These are phyloP conservation scores for Ptychochromis oligacanthus DNA, from an alignment of 2,113 vertebrate species.

Conservation along the genomic window DNA sequence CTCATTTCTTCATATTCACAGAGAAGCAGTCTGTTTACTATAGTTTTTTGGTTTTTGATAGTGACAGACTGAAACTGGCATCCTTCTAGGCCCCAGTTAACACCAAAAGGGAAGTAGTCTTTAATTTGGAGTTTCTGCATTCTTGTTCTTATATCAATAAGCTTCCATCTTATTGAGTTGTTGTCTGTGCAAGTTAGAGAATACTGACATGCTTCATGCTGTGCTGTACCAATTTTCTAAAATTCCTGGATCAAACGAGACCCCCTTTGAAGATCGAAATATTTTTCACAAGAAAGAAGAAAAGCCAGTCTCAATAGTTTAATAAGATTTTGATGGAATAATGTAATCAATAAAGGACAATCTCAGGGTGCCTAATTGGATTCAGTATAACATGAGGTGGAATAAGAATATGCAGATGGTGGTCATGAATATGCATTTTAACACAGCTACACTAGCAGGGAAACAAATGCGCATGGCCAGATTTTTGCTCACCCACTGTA, in stretches of 20 bases:
- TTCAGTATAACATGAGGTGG: neutral
- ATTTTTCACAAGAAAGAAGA: conserved; percentile 17
- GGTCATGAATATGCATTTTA: neutral
- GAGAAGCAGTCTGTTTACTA: neutral
- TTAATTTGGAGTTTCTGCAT: conserved; percentile 4
- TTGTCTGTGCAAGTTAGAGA: neutral
- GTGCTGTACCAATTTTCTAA: conserved; percentile 1
- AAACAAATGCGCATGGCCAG: neutral
- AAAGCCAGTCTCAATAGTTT: neutral
- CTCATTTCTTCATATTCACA: neutral
- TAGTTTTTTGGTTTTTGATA: neutral
- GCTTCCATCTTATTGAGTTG: neutral
- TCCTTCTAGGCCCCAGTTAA: neutral
- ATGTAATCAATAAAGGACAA: neutral
- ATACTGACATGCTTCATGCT: neutral
- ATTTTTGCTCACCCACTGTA: neutral
- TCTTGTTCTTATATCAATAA: conserved; percentile 7
- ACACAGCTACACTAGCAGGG: neutral
- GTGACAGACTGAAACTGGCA: neutral
- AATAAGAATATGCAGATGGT: conserved; percentile 10
- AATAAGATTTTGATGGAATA: neutral
- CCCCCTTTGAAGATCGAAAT: conserved; percentile 11
- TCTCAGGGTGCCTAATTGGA: conserved; percentile 14
- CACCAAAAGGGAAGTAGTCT: neutral
- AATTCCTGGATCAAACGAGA: neutral